Evolutionary conservation across 2,888 invertebrate genomes (phyloP).

Genomic region (Schizaphis graminum): DNA sequence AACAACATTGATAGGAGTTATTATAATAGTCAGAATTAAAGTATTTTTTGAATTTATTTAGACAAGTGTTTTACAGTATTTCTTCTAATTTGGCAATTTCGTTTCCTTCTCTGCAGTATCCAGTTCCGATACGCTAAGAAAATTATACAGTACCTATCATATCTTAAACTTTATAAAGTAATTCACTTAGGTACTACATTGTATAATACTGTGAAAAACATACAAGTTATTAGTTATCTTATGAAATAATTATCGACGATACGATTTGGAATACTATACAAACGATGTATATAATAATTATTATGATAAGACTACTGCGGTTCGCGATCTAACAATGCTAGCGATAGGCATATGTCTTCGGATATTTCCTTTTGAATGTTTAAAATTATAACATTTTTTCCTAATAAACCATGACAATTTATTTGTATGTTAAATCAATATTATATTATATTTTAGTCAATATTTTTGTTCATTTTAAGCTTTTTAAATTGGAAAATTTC

Average conservation of each 20-base stretch:
- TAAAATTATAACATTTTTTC: not conserved
- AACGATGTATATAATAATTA: not conserved
- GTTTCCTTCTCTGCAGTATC: not conserved
- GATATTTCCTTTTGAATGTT: not conserved
- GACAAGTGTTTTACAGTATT: not conserved
- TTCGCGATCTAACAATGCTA: not conserved
- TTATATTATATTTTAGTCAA: too few relatives aligned
- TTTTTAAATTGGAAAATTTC: not conserved
- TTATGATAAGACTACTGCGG: not conserved
- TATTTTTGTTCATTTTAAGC: not conserved
- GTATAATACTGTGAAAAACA: not conserved
- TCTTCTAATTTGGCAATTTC: not conserved
- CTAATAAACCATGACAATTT: not conserved
- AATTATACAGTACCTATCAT: not conserved
- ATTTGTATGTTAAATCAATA: not conserved
- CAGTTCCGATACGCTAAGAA: not conserved
- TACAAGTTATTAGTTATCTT: not conserved
- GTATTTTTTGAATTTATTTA: not conserved
- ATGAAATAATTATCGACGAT: not conserved
- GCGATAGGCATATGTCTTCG: not conserved
- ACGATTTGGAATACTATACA: not conserved
- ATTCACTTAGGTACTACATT: not conserved
- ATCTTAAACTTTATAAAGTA: not conserved
- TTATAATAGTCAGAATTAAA: not conserved
- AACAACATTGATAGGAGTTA: not conserved